Conservation (phyloP, 2,888 invertebrate genomes). For the Pollenia labialis region DNA sequence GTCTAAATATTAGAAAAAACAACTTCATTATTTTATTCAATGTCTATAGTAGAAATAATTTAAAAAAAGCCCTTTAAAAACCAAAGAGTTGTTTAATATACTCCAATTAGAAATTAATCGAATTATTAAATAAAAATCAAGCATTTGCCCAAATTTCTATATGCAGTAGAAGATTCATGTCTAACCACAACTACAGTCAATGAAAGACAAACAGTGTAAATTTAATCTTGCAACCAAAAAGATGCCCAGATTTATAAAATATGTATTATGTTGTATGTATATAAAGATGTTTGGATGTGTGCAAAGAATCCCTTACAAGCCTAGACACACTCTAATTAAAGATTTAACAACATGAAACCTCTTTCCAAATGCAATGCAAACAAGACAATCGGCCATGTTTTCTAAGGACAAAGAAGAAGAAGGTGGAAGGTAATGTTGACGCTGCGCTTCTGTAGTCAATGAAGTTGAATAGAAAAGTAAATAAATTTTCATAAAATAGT, state of each 20-base stretch:
- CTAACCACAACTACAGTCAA: neutral
- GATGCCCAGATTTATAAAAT: slow-evolving; percentile 43
- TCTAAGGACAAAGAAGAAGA: neutral
- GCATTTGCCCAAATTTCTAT: slow-evolving; percentile 17
- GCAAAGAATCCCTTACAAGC: neutral
- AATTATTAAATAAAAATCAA: slow-evolving; percentile 57
- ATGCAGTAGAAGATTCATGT: neutral
- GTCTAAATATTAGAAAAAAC: too few species aligned
- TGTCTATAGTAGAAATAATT: neutral
- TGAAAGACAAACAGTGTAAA: slow-evolving; percentile 31
- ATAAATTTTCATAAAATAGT: slow-evolving; percentile 67
- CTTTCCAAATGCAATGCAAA: neutral
- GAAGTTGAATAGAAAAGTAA: slow-evolving; percentile 36
- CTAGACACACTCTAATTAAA: slow-evolving; percentile 57
- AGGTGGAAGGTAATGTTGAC: neutral
- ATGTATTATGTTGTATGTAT: neutral
- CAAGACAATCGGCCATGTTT: neutral
- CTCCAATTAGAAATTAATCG: slow-evolving; percentile 53
- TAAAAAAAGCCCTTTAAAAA: slow-evolving; percentile 16
- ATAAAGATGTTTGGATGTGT: neutral
- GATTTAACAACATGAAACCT: slow-evolving; percentile 38
- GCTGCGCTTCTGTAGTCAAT: neutral
- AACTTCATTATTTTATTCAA: too few species aligned
- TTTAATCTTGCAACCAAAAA: slow-evolving; percentile 40
- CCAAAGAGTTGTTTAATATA: slow-evolving; percentile 3